Evolutionary conservation across 2,113 vertebrate genomes (phyloP).

Genomic region (Buteo buteo): DNA sequence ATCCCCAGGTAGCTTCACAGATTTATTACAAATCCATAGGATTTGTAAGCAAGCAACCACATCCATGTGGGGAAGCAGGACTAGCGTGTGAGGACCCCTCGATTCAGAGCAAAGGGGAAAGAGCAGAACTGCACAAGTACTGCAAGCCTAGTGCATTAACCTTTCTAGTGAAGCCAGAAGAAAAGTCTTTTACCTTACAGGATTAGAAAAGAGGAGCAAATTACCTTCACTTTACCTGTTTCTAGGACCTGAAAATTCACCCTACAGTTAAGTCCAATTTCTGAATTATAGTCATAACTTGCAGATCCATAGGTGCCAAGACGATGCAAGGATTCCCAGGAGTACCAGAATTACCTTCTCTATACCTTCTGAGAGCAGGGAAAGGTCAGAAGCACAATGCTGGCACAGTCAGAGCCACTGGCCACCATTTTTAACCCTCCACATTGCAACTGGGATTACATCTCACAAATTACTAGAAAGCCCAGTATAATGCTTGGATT

Average conservation of each 20-base stretch:
- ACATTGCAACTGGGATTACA: not conserved
- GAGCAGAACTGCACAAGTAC: not conserved
- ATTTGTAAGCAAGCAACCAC: constrained; percentile 9
- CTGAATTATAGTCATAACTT: not conserved
- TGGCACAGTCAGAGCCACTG: not conserved
- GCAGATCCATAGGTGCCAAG: not conserved
- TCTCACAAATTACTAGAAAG: not conserved
- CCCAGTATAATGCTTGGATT: not conserved
- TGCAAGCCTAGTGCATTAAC: not conserved
- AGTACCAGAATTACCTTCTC: not conserved
- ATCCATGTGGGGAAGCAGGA: not conserved
- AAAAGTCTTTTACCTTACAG: not conserved
- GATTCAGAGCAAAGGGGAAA: not conserved
- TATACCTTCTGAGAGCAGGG: not conserved
- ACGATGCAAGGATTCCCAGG: not conserved
- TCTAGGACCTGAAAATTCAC: not conserved
- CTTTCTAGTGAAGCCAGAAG: not conserved
- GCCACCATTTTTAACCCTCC: not conserved
- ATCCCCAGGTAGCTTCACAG: constrained; percentile 1
- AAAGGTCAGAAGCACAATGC: not conserved
- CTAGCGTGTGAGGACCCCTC: not conserved
- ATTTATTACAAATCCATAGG: not conserved
- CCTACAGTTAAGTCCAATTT: not conserved
- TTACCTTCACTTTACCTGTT: not conserved
- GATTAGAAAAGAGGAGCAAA: not conserved